Conservation (phyloP, 1,140 invertebrate species). For the Drosophila hydei region DNA sequence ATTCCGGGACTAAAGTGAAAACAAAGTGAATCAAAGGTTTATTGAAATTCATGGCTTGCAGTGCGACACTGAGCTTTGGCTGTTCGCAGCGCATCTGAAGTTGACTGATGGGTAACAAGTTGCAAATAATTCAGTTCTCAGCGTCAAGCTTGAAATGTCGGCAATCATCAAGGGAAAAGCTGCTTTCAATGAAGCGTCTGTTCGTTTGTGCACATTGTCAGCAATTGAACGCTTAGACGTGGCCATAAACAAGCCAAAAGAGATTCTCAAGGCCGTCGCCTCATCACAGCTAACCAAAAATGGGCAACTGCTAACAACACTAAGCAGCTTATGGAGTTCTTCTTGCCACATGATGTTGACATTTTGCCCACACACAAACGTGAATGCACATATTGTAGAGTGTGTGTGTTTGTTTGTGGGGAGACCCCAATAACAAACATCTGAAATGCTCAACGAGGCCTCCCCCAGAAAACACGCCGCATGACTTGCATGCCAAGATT, state of each 20-base stretch:
- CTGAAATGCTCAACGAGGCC: conserved; percentile 12
- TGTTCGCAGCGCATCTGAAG: neutral
- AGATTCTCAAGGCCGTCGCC: conserved; percentile 39
- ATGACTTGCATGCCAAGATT: conserved; percentile 51
- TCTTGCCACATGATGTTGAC: conserved; percentile 36
- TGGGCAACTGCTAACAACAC: conserved; percentile 13
- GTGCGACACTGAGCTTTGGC: no score
- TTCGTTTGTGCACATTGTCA: conserved; percentile 37
- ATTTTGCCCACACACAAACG: conserved; percentile 23
- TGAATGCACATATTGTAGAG: neutral
- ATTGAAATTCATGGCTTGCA: conserved; percentile 21
- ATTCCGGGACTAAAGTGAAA: no score
- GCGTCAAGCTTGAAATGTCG: conserved; percentile 17
- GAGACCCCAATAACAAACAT: conserved; percentile 36
- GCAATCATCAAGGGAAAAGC: conserved; percentile 33
- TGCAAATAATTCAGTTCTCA: conserved; percentile 21
- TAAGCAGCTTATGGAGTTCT: conserved; percentile 40
- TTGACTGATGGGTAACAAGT: neutral
- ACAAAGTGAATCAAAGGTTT: conserved; percentile 18
- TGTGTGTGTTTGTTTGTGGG: conserved; percentile 17
- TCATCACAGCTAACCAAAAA: conserved; percentile 14
- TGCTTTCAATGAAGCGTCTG: conserved; percentile 27
- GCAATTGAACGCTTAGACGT: conserved; percentile 38
- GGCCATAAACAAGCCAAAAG: conserved; percentile 42
- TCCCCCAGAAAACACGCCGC: conserved; percentile 5